Evolutionary conservation across 2,888 invertebrate species (phyloP).

Genomic region (Colostygia pectinataria): DNA sequence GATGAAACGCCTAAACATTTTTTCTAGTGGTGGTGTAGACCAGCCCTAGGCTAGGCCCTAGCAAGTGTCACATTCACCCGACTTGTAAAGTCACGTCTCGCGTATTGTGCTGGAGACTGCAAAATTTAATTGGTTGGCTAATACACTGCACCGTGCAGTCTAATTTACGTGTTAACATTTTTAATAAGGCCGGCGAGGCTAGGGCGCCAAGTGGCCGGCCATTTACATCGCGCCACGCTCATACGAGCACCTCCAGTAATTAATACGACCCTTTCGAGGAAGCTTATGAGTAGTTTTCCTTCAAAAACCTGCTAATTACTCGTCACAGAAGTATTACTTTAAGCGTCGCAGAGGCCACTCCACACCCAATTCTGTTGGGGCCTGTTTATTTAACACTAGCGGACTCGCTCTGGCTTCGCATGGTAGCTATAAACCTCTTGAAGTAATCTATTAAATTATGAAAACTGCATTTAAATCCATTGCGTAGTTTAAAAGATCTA

Average conservation of each 20-base stretch:
- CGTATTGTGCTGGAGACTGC: slow-evolving; percentile 64
- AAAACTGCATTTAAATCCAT: no score
- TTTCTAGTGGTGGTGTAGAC: slow-evolving; percentile 41
- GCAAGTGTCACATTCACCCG: slow-evolving; percentile 45
- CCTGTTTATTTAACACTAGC: slow-evolving; percentile 54
- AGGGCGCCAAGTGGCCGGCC: slow-evolving; percentile 80
- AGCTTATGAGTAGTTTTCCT: slow-evolving; percentile 82
- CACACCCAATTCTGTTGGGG: slow-evolving; percentile 51
- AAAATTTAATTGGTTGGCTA: slow-evolving; percentile 81
- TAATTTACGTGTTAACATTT: slow-evolving; percentile 82
- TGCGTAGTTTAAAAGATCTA: no score
- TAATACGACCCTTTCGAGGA: slow-evolving; percentile 78
- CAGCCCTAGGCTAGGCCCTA: slow-evolving; percentile 36
- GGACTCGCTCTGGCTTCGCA: no score
- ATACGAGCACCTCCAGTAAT: slow-evolving; percentile 77
- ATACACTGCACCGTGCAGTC: slow-evolving; percentile 70
- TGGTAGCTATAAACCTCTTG: no score
- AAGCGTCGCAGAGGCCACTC: slow-evolving; percentile 43
- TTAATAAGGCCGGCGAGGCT: slow-evolving; percentile 78
- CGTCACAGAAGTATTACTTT: slow-evolving; percentile 57
- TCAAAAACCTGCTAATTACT: slow-evolving; percentile 78
- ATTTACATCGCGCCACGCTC: slow-evolving; percentile 71
- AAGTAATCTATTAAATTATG: no score
- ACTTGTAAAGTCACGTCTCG: slow-evolving; percentile 58
- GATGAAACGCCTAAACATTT: slow-evolving; percentile 35